A percentile compares a stretch with the other conserved stretches of the same genome.
phyloP scores from a whole-genome alignment of 2,113 vertebrate species.

The Oryzias melastigma region DNA sequence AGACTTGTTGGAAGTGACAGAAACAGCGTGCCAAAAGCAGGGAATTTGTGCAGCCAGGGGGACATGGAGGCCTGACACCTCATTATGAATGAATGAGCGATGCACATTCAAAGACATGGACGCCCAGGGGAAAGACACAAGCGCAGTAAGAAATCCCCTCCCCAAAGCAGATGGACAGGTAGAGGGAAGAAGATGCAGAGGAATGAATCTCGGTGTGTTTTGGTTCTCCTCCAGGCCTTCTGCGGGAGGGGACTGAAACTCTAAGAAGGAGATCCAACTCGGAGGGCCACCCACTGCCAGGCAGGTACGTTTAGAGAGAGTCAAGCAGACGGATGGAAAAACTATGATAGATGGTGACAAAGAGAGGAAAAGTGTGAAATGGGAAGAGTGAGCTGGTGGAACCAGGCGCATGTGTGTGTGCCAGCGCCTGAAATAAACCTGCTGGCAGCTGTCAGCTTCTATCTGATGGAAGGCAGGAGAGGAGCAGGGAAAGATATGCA shows the following conservation, averaged over 20 bases:
- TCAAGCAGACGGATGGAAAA: slow-evolving; percentile 35
- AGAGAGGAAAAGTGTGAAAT: slow-evolving; percentile 35
- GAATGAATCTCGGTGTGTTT: slow-evolving; percentile 38
- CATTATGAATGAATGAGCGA: slow-evolving; percentile 69
- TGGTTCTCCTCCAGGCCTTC: slow-evolving; percentile 50
- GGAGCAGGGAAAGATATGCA: slow-evolving; percentile 27
- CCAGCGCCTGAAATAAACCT: slow-evolving; percentile 61
- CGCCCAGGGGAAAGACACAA: slow-evolving; percentile 28
- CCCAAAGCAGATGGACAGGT: slow-evolving; percentile 58
- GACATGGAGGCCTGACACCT: slow-evolving; percentile 51
- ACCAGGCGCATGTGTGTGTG: slow-evolving; percentile 14
- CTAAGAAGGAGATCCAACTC: slow-evolving; percentile 43
- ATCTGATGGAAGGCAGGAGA: slow-evolving; percentile 46
- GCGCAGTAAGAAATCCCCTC: slow-evolving; percentile 37
- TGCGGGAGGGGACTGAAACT: slow-evolving; percentile 13
- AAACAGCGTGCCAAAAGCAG: slow-evolving; percentile 28
- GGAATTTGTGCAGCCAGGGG: slow-evolving; percentile 31
- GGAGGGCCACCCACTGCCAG: slow-evolving; percentile 16
- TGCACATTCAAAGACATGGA: slow-evolving; percentile 38
- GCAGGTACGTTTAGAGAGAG: slow-evolving; percentile 35
- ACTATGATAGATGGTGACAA: slow-evolving; percentile 42
- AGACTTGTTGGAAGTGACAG: slow-evolving; percentile 31
- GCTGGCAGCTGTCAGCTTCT: slow-evolving; percentile 65
- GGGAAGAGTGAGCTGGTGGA: background rate
- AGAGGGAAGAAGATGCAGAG: slow-evolving; percentile 15